Conservation (phyloP, 2,113 vertebrate genomes). For the Lepisosteus oculatus region DNA sequence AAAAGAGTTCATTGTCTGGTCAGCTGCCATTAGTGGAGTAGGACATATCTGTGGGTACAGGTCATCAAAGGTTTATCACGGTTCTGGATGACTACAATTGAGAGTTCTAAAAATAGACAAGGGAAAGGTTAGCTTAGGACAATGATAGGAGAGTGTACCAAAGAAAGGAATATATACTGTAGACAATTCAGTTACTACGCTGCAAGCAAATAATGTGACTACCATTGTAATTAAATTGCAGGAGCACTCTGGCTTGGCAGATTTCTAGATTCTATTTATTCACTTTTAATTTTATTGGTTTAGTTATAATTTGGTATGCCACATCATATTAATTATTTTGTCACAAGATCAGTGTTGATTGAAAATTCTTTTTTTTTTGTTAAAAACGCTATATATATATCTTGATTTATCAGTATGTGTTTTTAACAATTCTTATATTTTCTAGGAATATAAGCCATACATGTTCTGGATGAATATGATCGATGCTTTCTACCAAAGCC, state of each 20-base stretch:
- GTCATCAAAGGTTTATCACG: no score
- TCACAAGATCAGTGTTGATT: no score
- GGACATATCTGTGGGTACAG: no score
- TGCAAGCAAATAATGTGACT: no score
- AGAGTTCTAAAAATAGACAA: background rate
- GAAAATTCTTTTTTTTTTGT: no score
- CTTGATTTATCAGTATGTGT: no score
- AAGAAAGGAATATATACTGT: background rate
- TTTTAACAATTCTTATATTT: slow-evolving; percentile 4
- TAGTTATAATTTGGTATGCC: background rate
- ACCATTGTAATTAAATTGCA: no score
- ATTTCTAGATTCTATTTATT: background rate
- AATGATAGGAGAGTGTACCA: background rate
- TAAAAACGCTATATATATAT: no score
- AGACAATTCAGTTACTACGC: no score
- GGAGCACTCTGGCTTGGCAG: background rate
- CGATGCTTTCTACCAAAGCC: slow-evolving; percentile 94
- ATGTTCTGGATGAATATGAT: slow-evolving; percentile 99
- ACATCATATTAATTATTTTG: no score
- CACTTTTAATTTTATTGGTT: background rate
- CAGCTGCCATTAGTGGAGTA: no score
- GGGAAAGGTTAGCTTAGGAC: background rate
- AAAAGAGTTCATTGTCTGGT: background rate
- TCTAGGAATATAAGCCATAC: slow-evolving; percentile 87
- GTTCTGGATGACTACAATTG: background rate